Conservation (phyloP, 2,113 vertebrate species). For the Sakesphorus luctuosus region DNA sequence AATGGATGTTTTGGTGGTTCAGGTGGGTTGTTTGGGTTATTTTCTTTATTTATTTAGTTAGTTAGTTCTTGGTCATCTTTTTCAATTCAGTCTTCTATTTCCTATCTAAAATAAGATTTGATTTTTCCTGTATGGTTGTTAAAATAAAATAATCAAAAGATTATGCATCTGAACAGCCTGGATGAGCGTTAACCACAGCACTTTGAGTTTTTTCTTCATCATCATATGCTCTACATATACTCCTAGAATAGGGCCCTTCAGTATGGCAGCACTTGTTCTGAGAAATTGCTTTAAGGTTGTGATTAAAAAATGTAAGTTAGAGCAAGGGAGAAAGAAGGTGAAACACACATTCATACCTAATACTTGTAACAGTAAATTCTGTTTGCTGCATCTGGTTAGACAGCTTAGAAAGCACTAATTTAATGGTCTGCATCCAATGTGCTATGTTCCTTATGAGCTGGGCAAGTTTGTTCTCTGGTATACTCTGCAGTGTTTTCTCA, state of each 20-base stretch:
- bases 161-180: neutral
- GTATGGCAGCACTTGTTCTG: neutral
- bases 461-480: slow-evolving; percentile 38
- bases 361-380: neutral
- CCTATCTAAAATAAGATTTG: neutral
- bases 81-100: neutral
- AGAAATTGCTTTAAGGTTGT: neutral
- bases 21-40: neutral
- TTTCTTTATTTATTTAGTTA: too few relatives aligned
- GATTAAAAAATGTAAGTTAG: neutral
- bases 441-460: neutral
- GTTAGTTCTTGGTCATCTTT: neutral
- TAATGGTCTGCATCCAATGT: slow-evolving; percentile 46
- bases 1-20: neutral
- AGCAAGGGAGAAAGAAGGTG: neutral
- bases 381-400: neutral
- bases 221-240: neutral
- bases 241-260: neutral
- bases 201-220: neutral
- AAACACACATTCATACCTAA: neutral
- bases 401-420: slow-evolving; percentile 53
- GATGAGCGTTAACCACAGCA: neutral
- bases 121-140: neutral
- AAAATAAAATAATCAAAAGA: neutral
- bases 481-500: slow-evolving; percentile 2